phyloP scores from a whole-genome alignment of 1,140 invertebrate species.

The Theocolax elegans region DNA sequence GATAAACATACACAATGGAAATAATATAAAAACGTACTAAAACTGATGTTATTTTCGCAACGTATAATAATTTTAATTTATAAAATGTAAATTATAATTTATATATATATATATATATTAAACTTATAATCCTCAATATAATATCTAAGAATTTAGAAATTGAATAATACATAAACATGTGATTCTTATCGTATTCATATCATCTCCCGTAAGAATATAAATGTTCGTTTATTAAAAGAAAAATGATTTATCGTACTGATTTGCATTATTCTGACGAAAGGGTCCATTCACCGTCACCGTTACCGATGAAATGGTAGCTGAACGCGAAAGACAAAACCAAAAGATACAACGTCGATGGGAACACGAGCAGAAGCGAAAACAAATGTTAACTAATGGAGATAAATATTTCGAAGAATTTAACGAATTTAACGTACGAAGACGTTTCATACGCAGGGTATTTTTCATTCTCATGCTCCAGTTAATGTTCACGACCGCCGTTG shows the following conservation, averaged over 20 bases:
- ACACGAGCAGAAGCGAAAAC: slow-evolving; percentile 43
- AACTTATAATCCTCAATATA: no score
- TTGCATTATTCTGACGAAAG: slow-evolving; percentile 33
- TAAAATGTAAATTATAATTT: no score
- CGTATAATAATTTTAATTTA: no score
- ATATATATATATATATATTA: no score
- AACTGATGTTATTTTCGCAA: no score
- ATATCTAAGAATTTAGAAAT: no score
- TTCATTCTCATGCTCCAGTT: slow-evolving; percentile 53
- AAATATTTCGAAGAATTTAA: slow-evolving; percentile 56
- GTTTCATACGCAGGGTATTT: slow-evolving; percentile 57
- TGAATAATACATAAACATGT: no score
- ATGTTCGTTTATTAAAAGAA: slow-evolving; percentile 6
- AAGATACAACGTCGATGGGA: slow-evolving; percentile 52
- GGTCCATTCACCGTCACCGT: slow-evolving; percentile 55
- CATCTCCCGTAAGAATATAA: slow-evolving; percentile 8
- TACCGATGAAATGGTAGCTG: slow-evolving; percentile 54
- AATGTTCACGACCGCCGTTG: slow-evolving; percentile 49
- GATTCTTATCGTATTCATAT: no score
- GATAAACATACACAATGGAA: no score
- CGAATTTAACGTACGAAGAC: slow-evolving; percentile 45
- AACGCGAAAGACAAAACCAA: slow-evolving; percentile 52
- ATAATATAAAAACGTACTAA: no score
- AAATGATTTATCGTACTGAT: no score
- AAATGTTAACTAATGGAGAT: slow-evolving; percentile 22